These are phyloP conservation scores for Sebastes elongatus DNA, from an alignment of 2,797 vertebrate genomes.

Conservation along the genomic window DNA sequence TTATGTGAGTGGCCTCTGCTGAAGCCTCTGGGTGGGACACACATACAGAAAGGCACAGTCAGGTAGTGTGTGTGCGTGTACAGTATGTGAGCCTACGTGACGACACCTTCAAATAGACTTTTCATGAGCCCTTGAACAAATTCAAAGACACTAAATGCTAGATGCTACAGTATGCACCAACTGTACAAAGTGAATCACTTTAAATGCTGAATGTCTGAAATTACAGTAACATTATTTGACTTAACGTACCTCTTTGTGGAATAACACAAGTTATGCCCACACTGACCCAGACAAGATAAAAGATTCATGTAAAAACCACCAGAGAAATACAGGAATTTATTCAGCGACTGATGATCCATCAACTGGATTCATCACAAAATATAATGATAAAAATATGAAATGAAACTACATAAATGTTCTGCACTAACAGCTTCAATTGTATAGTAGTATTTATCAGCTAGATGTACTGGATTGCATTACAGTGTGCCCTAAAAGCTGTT, in stretches of 20 bases:
- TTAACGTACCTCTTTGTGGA: no score
- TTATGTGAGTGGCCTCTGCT: conserved; percentile 90
- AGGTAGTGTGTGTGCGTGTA: neutral
- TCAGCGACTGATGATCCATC: no score
- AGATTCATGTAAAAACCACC: no score
- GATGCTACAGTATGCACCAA: no score
- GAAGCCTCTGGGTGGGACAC: conserved; percentile 80
- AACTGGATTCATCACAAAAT: no score
- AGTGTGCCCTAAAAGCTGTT: neutral
- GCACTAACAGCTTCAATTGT: neutral
- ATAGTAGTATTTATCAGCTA: neutral
- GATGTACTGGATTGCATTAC: neutral
- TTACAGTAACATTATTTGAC: neutral
- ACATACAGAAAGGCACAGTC: neutral
- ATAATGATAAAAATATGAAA: neutral
- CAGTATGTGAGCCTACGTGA: neutral
- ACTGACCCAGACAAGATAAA: no score
- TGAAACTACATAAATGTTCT: neutral
- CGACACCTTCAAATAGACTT: neutral
- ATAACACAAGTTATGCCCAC: no score
- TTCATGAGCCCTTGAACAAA: neutral
- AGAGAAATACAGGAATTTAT: no score
- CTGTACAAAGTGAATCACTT: neutral
- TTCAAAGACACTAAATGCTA: neutral
- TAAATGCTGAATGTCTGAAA: neutral